Percentiles rank a stretch among this genome's conserved stretches.
Evolutionary conservation across 2,888 invertebrate genomes (phyloP).

Genomic region (Platycheirus albimanus): DNA sequence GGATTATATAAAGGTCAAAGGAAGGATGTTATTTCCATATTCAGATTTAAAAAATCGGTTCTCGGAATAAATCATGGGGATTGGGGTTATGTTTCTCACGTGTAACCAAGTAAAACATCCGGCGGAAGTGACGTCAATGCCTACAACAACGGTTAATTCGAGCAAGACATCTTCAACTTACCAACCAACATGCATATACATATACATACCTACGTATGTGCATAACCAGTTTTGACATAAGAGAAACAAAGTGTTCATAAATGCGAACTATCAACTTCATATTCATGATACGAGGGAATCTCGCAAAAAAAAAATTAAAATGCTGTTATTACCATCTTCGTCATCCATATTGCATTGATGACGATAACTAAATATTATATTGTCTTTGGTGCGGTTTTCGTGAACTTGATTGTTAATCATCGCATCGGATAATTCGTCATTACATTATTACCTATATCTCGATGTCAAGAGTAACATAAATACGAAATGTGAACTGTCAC

Average conservation of each 20-base stretch:
- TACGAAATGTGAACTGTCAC: not conserved
- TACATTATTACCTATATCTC: conserved; percentile 32
- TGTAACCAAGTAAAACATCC: conserved; percentile 3
- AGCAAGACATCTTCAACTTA: conserved; percentile 48
- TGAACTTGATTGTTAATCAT: conserved; percentile 46
- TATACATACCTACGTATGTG: too few species aligned
- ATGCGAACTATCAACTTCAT: too few species aligned
- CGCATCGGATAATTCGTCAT: conserved; percentile 38
- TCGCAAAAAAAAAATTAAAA: conserved; percentile 54
- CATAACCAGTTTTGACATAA: conserved; percentile 57
- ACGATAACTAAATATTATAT: too few species aligned
- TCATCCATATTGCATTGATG: conserved; percentile 33
- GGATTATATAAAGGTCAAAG: conserved; percentile 33
- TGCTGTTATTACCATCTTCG: conserved; percentile 58
- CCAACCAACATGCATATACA: too few species aligned
- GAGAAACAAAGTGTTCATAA: not conserved
- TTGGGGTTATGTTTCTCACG: conserved; percentile 14
- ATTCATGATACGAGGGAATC: conserved; percentile 33
- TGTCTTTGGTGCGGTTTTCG: conserved; percentile 40
- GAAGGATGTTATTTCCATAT: conserved; percentile 26
- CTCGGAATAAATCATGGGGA: not conserved
- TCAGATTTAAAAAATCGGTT: not conserved
- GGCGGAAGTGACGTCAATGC: conserved; percentile 60
- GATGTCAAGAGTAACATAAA: conserved; percentile 9
- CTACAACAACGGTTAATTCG: conserved; percentile 5